Evolutionary conservation across 2,113 vertebrate genomes (phyloP).

Genomic region (Hyaena hyaena): DNA sequence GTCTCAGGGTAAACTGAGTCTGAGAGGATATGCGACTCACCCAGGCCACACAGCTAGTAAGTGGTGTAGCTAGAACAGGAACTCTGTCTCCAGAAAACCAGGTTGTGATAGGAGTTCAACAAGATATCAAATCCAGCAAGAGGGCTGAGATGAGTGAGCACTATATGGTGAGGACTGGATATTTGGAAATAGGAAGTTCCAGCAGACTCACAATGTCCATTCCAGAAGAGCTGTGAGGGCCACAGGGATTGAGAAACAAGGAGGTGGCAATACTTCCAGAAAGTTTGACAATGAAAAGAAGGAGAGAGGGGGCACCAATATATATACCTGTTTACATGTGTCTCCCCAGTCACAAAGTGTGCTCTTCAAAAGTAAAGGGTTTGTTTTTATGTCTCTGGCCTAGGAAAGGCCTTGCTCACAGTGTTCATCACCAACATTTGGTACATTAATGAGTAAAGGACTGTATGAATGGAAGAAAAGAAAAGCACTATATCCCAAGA

Average conservation of each 20-base stretch:
- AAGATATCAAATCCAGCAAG: not conserved
- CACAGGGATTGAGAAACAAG: not conserved
- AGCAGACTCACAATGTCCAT: not conserved
- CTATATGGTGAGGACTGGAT: not conserved
- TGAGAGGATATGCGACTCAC: not conserved
- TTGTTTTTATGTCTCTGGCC: not conserved
- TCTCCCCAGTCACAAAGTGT: not conserved
- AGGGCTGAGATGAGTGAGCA: not conserved
- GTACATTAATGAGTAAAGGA: not conserved
- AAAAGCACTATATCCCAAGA: not conserved
- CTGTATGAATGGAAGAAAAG: not conserved
- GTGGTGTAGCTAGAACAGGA: not conserved
- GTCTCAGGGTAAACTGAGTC: not conserved
- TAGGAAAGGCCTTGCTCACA: not conserved
- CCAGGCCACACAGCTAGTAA: not conserved
- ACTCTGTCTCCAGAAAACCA: not conserved
- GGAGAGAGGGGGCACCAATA: not conserved
- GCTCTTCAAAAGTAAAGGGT: not conserved
- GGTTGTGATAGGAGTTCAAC: not conserved
- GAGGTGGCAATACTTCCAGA: not conserved
- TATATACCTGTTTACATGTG: not conserved
- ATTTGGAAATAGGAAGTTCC: not conserved
- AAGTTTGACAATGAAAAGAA: not conserved
- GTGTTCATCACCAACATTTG: not conserved
- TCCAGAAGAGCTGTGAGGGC: not conserved